Conservation (phyloP, 2,888 invertebrate species). For the Stenurella melanura region DNA sequence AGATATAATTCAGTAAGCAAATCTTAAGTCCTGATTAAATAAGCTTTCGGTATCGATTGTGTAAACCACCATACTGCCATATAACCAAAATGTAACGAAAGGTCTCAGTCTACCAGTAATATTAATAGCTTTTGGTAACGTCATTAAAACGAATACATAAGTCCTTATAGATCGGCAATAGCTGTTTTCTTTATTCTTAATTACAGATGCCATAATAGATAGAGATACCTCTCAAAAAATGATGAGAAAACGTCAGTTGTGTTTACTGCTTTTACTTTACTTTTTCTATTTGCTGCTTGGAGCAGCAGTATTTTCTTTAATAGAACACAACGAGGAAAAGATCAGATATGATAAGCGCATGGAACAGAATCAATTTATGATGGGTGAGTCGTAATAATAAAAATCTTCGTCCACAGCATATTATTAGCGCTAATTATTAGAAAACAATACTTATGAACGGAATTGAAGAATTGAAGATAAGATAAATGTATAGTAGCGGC, state of each 20-base stretch:
- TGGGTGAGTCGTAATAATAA: conserved; percentile 1
- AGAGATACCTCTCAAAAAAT: background rate
- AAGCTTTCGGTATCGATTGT: background rate
- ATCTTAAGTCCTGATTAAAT: background rate
- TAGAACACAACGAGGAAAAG: background rate
- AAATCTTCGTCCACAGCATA: too few species aligned
- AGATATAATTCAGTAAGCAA: background rate
- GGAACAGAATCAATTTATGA: background rate
- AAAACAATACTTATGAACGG: too few species aligned
- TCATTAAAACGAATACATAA: too few species aligned
- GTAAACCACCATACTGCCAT: background rate
- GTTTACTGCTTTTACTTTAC: background rate
- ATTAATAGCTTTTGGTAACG: too few species aligned
- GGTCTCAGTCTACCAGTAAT: too few species aligned
- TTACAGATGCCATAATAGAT: background rate
- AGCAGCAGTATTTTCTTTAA: background rate
- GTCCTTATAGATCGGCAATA: too few species aligned
- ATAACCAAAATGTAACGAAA: too few species aligned
- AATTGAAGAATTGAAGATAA: too few species aligned
- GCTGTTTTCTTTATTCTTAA: too few species aligned
- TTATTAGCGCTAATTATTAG: too few species aligned
- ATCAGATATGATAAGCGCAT: background rate
- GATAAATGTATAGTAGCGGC: too few species aligned
- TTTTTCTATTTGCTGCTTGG: conserved; percentile 4
- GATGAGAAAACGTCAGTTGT: background rate